Evolutionary conservation across 2,797 vertebrate genomes (phyloP).

Genomic region (Epinephelus malabaricus): DNA sequence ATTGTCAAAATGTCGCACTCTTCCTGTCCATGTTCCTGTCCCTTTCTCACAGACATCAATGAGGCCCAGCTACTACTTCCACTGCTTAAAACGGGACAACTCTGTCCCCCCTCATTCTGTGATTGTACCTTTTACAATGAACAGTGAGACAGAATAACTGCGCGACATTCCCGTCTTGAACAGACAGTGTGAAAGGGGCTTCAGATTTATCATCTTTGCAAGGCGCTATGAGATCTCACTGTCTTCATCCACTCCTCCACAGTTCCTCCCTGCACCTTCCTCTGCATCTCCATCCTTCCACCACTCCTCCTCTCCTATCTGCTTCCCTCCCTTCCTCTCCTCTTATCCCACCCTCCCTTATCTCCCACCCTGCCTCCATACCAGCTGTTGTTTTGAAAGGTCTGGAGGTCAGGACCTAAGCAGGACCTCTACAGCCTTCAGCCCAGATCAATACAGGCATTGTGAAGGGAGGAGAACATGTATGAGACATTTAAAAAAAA

Average conservation of each 20-base stretch:
- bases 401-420: constrained; percentile 77
- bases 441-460: constrained; percentile 64
- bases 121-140: too few relatives aligned
- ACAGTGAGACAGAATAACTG: too few relatives aligned
- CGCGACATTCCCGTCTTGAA: too few relatives aligned
- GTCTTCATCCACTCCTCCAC: constrained; percentile 17
- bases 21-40: too few relatives aligned
- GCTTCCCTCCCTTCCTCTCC: constrained; percentile 44
- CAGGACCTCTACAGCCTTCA: constrained; percentile 57
- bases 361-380: constrained; percentile 67
- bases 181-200: too few relatives aligned
- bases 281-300: constrained; percentile 8
- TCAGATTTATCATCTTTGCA: neutral
- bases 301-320: constrained; percentile 21
- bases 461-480: constrained; percentile 54
- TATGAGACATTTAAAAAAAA: neutral
- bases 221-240: constrained; percentile 3
- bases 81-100: too few relatives aligned
- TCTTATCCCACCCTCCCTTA: constrained; percentile 44
- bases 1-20: too few relatives aligned
- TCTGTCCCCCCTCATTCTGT: too few relatives aligned
- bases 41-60: too few relatives aligned
- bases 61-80: too few relatives aligned
- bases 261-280: constrained; percentile 9
- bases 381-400: constrained; percentile 86